These are phyloP conservation scores for Baronia brevicornis DNA, from an alignment of 2,888 invertebrate species.

Conservation along the genomic window DNA sequence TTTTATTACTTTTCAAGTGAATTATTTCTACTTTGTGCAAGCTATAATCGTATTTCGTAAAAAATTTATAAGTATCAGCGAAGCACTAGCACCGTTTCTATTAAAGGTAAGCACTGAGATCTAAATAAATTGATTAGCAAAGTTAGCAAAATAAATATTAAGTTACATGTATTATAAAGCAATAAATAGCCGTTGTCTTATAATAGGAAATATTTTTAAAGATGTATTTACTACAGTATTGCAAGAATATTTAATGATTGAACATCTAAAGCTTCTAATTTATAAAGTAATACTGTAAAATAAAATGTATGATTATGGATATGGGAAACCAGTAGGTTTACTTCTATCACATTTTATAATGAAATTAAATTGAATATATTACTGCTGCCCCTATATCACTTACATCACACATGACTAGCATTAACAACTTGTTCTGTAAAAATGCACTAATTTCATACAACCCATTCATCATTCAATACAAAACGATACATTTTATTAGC, in stretches of 20 bases:
- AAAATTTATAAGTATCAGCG: conserved; percentile 44
- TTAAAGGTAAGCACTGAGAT: conserved; percentile 32
- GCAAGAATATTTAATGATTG: no score
- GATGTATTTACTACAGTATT: no score
- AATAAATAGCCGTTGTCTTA: no score
- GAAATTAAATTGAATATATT: no score
- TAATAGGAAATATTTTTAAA: no score
- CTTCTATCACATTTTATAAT: no score
- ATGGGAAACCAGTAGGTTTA: no score
- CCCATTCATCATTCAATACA: conserved; percentile 1
- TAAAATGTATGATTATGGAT: no score
- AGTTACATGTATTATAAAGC: conserved; percentile 21
- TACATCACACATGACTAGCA: conserved; percentile 46
- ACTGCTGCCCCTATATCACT: no score
- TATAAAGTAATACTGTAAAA: no score
- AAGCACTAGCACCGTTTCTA: conserved; percentile 61
- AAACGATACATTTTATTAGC: no score
- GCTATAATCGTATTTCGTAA: conserved; percentile 35
- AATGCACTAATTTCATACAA: conserved; percentile 28
- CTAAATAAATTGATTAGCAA: conserved; percentile 37
- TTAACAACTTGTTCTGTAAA: conserved; percentile 37
- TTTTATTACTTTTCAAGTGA: conserved; percentile 3
- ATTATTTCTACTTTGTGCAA: conserved; percentile 35
- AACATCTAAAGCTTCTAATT: no score
- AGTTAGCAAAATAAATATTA: conserved; percentile 23